phyloP scores from a whole-genome alignment of 2,888 invertebrate genomes.

The Meteorus cinctellus region DNA sequence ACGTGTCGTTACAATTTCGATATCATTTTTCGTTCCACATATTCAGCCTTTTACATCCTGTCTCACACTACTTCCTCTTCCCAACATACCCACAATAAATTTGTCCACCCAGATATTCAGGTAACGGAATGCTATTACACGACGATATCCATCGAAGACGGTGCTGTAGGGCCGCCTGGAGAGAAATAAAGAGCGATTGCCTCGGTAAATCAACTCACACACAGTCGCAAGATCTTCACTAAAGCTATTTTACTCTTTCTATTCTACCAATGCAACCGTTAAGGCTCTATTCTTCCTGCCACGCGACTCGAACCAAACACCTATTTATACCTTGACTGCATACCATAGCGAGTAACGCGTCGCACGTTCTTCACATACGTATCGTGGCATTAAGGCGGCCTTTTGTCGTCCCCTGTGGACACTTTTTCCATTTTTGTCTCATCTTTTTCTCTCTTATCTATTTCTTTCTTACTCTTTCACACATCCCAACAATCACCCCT shows the following conservation, averaged over 20 bases:
- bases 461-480: conserved; percentile 16
- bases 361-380: conserved; percentile 69
- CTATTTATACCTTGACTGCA: conserved; percentile 48
- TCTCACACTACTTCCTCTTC: not conserved
- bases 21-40: not conserved
- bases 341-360: conserved; percentile 55
- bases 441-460: not conserved
- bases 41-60: no score
- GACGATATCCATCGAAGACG: conserved; percentile 72
- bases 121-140: conserved; percentile 73
- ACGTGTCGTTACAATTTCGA: conserved; percentile 8
- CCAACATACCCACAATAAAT: conserved; percentile 33
- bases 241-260: conserved; percentile 34
- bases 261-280: conserved; percentile 47
- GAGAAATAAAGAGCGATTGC: conserved; percentile 74
- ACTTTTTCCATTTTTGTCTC: conserved; percentile 47
- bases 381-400: conserved; percentile 69
- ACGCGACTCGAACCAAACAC: conserved; percentile 39
- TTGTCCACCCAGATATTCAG: conserved; percentile 64
- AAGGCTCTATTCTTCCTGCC: conserved; percentile 36
- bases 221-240: conserved; percentile 46
- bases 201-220: conserved; percentile 71
- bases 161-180: conserved; percentile 72
- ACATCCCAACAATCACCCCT: conserved; percentile 11
- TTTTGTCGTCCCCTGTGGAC: conserved; percentile 58